These are phyloP conservation scores for Bombus terrestris DNA, from an alignment of 1,140 invertebrate genomes.

Conservation along the genomic window DNA sequence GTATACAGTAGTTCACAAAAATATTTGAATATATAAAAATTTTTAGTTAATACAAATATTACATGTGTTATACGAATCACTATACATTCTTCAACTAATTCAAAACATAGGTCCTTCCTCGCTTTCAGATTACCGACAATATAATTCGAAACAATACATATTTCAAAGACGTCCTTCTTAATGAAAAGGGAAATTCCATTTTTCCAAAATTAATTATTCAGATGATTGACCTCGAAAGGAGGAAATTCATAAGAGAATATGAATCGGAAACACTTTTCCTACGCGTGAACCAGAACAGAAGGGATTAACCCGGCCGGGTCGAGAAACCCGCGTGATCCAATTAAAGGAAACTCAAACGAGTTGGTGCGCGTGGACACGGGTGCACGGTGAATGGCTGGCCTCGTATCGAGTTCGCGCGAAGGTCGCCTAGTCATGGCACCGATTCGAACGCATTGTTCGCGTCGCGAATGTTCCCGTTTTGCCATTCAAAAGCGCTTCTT, in stretches of 20 bases:
- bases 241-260: no score
- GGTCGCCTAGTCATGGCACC: conserved; percentile 44
- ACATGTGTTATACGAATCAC: no score
- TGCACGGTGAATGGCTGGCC: conserved; percentile 27
- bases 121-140: no score
- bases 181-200: no score
- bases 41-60: no score
- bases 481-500: conserved; percentile 16
- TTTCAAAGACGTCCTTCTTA: no score
- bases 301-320: conserved; percentile 3
- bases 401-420: conserved; percentile 39
- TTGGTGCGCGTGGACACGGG: neutral
- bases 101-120: no score
- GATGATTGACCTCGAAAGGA: neutral
- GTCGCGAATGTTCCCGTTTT: conserved; percentile 20
- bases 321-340: conserved; percentile 36
- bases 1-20: no score
- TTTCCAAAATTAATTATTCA: neutral
- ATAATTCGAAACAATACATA: no score
- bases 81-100: no score
- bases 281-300: conserved; percentile 5
- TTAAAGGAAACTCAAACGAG: conserved; percentile 29
- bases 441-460: conserved; percentile 16
- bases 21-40: no score
- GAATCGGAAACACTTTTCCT: neutral